Evolutionary conservation across 2,888 invertebrate genomes (phyloP), one percentile per base, ranked within the genome.

Genomic region (Micropterix aruncella): DNA sequence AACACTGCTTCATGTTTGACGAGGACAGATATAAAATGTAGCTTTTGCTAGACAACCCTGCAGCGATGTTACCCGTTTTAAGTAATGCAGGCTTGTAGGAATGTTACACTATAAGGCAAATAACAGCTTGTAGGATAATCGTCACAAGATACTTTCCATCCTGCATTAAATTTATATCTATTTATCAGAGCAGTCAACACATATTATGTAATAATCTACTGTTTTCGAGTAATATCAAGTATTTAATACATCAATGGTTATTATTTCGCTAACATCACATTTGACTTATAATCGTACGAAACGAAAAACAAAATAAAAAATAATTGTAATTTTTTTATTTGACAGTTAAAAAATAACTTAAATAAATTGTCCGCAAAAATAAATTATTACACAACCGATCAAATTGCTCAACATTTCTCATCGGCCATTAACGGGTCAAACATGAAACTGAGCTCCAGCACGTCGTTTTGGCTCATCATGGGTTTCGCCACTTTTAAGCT

Each of bases 341-440:
- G 48, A 47, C 48, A 48, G 38, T 39, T 43, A 63, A 56, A 58
- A 64, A 65, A 65, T 56, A 65, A 65, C 66, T 69, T 69, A 70
- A 60, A 66, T 67, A 65, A 66, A 70, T 68, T 69, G 66, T 70
- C 70, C 69, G 70, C 70, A 69, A 70, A 67, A 65, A 70, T 70
- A 69, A 64, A 70, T 16, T 40, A 40, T 44, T 18, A 43, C 18
- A 37, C 46, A 16, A 14, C 41, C 45, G 37, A 37, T 41, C 18
- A 18, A 18, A 50, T 52, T 45, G 54, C 56, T 67, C 62, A 71
- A 60, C 70, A 71, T 59, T 71, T 71, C 53, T 71, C 70, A 54
- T 71, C 70, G 14, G 70, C 70, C 37, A 70, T 61, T 16, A 70
- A 59, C 15, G 69, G 67, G 56, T 71, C 71, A 36, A 69, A 61